phyloP scores from a whole-genome alignment of 2,888 invertebrate species.

The Neria commutata region DNA sequence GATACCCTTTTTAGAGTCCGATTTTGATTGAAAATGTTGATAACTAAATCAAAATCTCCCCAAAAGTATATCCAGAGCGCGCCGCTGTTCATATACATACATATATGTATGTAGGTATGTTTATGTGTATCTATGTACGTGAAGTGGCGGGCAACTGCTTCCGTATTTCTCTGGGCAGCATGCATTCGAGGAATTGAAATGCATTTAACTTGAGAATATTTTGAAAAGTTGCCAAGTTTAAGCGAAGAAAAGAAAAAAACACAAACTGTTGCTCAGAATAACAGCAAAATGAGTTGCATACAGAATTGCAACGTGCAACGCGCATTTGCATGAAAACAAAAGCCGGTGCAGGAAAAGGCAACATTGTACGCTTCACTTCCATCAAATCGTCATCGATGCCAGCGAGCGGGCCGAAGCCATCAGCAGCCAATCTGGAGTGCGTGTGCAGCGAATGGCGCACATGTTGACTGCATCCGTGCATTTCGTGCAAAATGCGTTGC shows the following conservation, averaged over 20 bases:
- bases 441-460: no score
- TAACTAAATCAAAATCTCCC: no score
- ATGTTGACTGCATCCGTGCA: no score
- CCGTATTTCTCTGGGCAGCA: background rate
- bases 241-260: background rate
- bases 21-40: no score
- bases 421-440: no score
- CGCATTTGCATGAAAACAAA: background rate
- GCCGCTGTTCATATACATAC: slow-evolving; percentile 27
- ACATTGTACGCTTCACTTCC: slow-evolving; percentile 19
- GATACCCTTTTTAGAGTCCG: no score
- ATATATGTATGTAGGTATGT: background rate
- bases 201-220: slow-evolving; percentile 6
- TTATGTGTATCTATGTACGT: slow-evolving; percentile 12
- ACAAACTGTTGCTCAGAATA: no score
- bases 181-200: no score
- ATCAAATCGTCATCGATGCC: background rate
- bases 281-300: no score
- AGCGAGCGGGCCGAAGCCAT: no score
- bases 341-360: background rate
- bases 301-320: background rate
- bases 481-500: no score
- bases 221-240: background rate
- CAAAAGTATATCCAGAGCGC: no score
- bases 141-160: slow-evolving; percentile 4